These are phyloP conservation scores for Oryzias sinensis DNA, from an alignment of 2,797 vertebrate genomes.

Conservation along the genomic window DNA sequence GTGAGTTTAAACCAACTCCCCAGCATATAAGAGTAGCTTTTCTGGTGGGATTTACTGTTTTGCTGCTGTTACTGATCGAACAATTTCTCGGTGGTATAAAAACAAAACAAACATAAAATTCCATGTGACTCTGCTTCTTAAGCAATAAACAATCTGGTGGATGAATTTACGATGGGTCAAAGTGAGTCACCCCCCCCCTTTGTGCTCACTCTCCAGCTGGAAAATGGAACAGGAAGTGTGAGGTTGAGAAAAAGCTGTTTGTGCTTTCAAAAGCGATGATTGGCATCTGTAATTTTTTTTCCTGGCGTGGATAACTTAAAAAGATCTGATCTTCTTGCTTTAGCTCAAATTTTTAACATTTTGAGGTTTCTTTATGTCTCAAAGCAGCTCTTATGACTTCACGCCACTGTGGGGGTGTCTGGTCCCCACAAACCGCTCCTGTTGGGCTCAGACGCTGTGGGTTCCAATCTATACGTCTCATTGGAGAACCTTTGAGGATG, in stretches of 20 bases:
- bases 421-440: constrained; percentile 31
- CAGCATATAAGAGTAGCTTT: background rate
- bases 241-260: constrained; percentile 41
- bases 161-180: constrained; percentile 9
- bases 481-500: constrained; percentile 34
- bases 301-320: constrained; percentile 29
- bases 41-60: background rate
- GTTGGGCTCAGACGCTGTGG: constrained; percentile 49
- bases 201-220: constrained; percentile 45
- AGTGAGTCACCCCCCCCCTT: constrained; percentile 31
- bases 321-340: constrained; percentile 51
- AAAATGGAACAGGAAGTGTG: constrained; percentile 49
- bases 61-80: constrained; percentile 1
- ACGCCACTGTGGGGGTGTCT: constrained; percentile 20
- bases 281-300: constrained; percentile 23
- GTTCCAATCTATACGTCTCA: constrained; percentile 32
- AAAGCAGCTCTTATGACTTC: constrained; percentile 15
- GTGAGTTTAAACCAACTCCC: background rate
- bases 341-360: constrained; percentile 44
- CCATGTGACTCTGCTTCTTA: background rate
- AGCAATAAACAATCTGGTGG: background rate
- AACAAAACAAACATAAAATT: background rate
- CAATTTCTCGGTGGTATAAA: background rate
- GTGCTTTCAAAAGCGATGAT: constrained; percentile 30
- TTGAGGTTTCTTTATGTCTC: constrained; percentile 49